Evolutionary conservation across 2,888 invertebrate species (phyloP), one percentile per base, ranked within the genome.

Genomic region (Globia sparganii): DNA sequence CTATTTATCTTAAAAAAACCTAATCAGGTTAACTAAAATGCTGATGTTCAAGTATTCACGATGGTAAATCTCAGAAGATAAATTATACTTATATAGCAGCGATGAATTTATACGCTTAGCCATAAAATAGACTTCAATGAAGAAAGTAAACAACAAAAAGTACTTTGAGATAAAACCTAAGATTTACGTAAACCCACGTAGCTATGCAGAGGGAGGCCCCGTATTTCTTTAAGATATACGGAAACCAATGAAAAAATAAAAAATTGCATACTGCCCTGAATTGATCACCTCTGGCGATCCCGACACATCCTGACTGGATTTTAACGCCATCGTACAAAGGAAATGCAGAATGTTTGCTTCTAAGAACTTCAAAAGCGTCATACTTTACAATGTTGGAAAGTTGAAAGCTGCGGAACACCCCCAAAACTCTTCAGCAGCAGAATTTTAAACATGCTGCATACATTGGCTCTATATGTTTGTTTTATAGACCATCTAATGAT

Each of bases 281-380:
- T 78, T 77, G 71, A 80, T 85, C 71, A 67, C 80, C 49, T n/a
- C 31, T 40, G 61, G 58, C 53, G 49, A 62, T 77, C 31, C n/a
- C 59, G 40, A 9, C 66, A 65, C 61, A 72, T 72, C 66, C 72
- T 72, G 65, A 31, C 59, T 75, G 13, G 72, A 46, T 76, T 69
- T 61, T n/a, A 46, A 53, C 56, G 1, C 4, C 34, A 37, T 31
- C 11, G 18, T 43, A 34, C 15, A 25, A 18, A 65, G 13, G 46
- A 58, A 82, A 28, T 40, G 6, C 37, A 71, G 25, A 72, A 74
- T 28, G 11, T 8, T 71, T 18, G 21, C 81, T 53, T 34, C 0
- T 9, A 59, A 25, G 4, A 64, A 31, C 21, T 34, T 3, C 13
- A 21, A 43, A 58, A 43, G 2, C 15, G 6, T 13, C 0, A 1